These are phyloP conservation scores for Lochmaea capreae DNA, from an alignment of 2,888 invertebrate species.

Conservation along the genomic window DNA sequence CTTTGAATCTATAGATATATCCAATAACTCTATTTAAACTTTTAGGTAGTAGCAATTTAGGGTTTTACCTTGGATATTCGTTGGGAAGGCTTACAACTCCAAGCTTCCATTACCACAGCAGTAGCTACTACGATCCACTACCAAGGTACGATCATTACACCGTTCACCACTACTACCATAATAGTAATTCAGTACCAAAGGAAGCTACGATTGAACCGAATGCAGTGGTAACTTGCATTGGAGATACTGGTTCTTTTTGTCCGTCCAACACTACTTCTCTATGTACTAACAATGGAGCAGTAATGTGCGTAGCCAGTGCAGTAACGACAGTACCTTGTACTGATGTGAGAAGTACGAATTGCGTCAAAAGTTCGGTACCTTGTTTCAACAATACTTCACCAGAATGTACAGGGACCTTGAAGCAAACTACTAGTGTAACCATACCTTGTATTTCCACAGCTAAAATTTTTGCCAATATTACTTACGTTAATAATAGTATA, in stretches of 20 bases:
- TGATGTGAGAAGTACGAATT: constrained; percentile 54
- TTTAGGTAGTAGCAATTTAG: constrained; percentile 55
- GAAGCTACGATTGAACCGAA: constrained; percentile 59
- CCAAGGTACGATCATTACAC: constrained; percentile 59
- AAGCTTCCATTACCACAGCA: constrained; percentile 51
- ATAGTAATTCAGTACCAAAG: constrained; percentile 54
- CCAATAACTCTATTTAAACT: too few relatives aligned
- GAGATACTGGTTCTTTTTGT: constrained; percentile 60
- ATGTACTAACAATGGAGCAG: constrained; percentile 62
- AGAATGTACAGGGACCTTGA: constrained; percentile 53
- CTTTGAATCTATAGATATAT: background rate
- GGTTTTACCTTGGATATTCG: constrained; percentile 58
- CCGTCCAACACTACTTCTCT: constrained; percentile 60
- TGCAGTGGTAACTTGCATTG: constrained; percentile 58
- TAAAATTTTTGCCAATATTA: constrained; percentile 53
- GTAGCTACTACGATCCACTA: constrained; percentile 46
- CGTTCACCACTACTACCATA: constrained; percentile 63
- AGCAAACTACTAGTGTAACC: constrained; percentile 52
- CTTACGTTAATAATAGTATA: constrained; percentile 53
- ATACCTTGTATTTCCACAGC: constrained; percentile 60
- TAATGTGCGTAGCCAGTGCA: constrained; percentile 62
- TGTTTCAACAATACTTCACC: constrained; percentile 58
- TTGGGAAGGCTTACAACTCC: constrained; percentile 56
- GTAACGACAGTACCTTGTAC: constrained; percentile 59
- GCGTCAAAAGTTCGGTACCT: constrained; percentile 58